Percentiles rank a stretch among this genome's conserved stretches.
Evolutionary conservation across 2,113 vertebrate species (phyloP).

Genomic region (Procavia capensis): DNA sequence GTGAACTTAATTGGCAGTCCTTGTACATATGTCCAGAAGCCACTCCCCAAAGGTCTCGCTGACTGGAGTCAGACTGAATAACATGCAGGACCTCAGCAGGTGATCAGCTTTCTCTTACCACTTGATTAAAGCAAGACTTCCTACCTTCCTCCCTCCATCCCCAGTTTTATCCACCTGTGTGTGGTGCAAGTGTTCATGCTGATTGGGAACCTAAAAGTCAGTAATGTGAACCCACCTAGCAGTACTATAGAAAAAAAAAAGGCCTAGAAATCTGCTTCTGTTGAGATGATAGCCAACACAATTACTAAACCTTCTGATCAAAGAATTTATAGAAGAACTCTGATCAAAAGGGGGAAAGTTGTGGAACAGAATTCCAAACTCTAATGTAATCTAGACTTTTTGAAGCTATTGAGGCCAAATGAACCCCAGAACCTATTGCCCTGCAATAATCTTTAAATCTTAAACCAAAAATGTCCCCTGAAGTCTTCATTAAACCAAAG

Average conservation of each 20-base stretch:
- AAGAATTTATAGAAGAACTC: neutral
- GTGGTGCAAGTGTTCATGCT: neutral
- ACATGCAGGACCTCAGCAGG: neutral
- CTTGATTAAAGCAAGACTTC: neutral
- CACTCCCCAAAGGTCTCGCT: neutral
- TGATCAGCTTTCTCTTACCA: neutral
- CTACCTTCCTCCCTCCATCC: neutral
- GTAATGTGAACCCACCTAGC: neutral
- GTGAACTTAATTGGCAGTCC: too few species aligned
- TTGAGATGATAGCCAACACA: neutral
- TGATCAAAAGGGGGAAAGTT: neutral
- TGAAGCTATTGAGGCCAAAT: neutral
- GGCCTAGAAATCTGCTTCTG: neutral
- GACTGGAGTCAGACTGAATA: neutral
- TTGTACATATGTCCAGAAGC: neutral
- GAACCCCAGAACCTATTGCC: neutral
- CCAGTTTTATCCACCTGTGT: neutral
- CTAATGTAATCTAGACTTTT: neutral
- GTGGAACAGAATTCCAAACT: neutral
- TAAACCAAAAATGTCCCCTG: neutral
- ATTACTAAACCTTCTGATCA: neutral
- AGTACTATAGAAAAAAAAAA: too few species aligned
- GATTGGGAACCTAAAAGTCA: neutral
- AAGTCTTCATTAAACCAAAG: neutral
- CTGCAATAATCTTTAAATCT: neutral